Evolutionary conservation across 2,113 vertebrate genomes (phyloP), one percentile per base, ranked within the genome.

Genomic region (Pollimyrus isidori): DNA sequence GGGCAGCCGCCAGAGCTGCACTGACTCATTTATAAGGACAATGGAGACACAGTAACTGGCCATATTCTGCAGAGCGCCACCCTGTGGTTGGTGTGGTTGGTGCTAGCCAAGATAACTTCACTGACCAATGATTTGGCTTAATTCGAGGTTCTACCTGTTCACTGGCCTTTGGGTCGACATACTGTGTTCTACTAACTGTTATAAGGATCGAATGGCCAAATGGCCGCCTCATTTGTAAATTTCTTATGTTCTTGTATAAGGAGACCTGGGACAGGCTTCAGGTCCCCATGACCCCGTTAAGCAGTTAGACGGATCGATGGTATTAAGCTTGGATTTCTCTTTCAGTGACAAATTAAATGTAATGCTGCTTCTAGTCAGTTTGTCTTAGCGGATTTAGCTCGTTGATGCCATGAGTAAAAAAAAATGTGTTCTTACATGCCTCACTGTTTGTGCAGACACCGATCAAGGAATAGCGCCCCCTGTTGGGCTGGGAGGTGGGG

Each of bases 21-120:
- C 90, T 89, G 91, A 91, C 92, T 90, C 90, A 91, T 93, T 92
- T 90, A 91, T 92, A 88, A 85, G 30, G 88, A 90, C 89, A 89
- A 89, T 89, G 90, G 91, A 87, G 90, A 90, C 90, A 46, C 90
- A 90, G 91, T 92, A 92, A 91, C 90, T 87, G 89, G 90, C 53
- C 65, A 91, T 45, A 52, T 45, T 53, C 52, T 53, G 52, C 52
- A 53, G 52, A 53, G 52, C 52, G 17, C 52, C 52, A 53, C 17
- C 52, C 17, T 53, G 52, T 53, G 52, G 15, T 52, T 90, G 65
- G 35, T 35, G 35, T 35, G 35, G 35, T 35, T 35, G 35, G n/a
- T 85, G 3, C 26, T 62, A 42, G n/a, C 87, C 42, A 46, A 56
- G 42, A 89, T 69, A 45, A 69, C 42, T 62, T 56, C 46, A 65